Evolutionary conservation across 2,888 invertebrate genomes (phyloP).

Genomic region (Monochamus alternatus): DNA sequence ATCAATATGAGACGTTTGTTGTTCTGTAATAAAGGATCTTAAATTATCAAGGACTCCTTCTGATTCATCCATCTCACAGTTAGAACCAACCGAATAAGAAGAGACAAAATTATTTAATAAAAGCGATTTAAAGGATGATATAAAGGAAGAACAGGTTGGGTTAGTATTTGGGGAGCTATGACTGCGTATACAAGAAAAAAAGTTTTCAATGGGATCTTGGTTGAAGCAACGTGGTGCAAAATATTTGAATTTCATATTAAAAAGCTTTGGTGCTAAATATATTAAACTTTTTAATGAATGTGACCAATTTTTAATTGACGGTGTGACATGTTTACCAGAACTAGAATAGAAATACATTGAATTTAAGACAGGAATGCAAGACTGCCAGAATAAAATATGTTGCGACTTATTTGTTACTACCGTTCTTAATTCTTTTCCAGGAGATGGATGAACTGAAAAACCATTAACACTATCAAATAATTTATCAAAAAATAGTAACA

Average conservation of each 20-base stretch:
- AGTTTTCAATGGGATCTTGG: slow-evolving; percentile 50
- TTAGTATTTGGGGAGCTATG: slow-evolving; percentile 45
- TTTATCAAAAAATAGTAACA: slow-evolving; percentile 38
- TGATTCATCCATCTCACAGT: slow-evolving; percentile 44
- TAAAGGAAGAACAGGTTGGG: slow-evolving; percentile 46
- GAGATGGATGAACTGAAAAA: slow-evolving; percentile 7
- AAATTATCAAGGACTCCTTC: slow-evolving; percentile 35
- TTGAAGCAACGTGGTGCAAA: slow-evolving; percentile 39
- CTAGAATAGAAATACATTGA: slow-evolving; percentile 43
- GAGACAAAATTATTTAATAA: slow-evolving; percentile 48
- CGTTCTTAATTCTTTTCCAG: slow-evolving; percentile 37
- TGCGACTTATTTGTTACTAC: slow-evolving; percentile 29
- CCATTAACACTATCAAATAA: slow-evolving; percentile 46
- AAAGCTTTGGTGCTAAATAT: slow-evolving; percentile 32
- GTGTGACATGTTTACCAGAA: slow-evolving; percentile 7
- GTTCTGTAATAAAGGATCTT: slow-evolving; percentile 30
- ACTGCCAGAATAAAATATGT: slow-evolving; percentile 44
- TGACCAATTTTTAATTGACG: slow-evolving; percentile 40
- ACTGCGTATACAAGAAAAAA: slow-evolving; percentile 44
- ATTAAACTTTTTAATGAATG: slow-evolving; percentile 31
- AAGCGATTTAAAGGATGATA: slow-evolving; percentile 42
- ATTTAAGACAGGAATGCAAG: slow-evolving; percentile 25
- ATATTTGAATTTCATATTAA: slow-evolving; percentile 28
- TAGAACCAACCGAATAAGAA: slow-evolving; percentile 38
- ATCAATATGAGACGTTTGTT: background rate